Evolutionary conservation across 2,888 invertebrate species (phyloP).

Genomic region (Corbicula japonica): DNA sequence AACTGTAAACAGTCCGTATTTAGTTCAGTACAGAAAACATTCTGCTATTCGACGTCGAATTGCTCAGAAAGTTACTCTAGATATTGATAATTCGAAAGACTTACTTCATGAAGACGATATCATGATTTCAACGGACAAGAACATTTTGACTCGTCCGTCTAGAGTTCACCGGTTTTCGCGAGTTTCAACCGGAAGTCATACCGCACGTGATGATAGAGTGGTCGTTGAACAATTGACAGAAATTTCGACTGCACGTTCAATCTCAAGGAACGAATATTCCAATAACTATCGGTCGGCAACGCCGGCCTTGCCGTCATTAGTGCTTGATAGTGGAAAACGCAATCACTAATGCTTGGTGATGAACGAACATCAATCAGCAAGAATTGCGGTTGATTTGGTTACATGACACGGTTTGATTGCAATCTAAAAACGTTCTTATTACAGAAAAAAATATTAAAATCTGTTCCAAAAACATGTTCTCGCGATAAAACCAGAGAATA

Average conservation of each 20-base stretch:
- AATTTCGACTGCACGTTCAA: slow-evolving; percentile 30
- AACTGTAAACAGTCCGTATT: not conserved
- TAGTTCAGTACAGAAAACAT: slow-evolving; percentile 34
- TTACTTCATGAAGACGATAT: slow-evolving; percentile 30
- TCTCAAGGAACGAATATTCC: slow-evolving; percentile 17
- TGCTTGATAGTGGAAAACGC: slow-evolving; percentile 1
- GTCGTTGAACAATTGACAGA: slow-evolving; percentile 54
- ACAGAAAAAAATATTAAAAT: too few species aligned
- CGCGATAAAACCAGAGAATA: too few species aligned
- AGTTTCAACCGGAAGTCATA: slow-evolving; percentile 21
- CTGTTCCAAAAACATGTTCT: too few species aligned
- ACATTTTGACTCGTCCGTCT: slow-evolving; percentile 45
- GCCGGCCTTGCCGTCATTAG: slow-evolving; percentile 25
- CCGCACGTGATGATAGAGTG: slow-evolving; percentile 28
- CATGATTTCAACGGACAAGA: slow-evolving; percentile 25
- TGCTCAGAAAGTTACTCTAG: slow-evolving; percentile 28
- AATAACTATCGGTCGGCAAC: slow-evolving; percentile 32
- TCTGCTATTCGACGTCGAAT: slow-evolving; percentile 29
- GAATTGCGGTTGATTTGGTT: too few species aligned
- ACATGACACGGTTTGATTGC: too few species aligned
- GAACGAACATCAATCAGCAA: too few species aligned
- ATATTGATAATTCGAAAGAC: slow-evolving; percentile 29
- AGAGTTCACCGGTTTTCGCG: slow-evolving; percentile 45
- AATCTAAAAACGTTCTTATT: too few species aligned
- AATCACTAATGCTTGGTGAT: slow-evolving; percentile 5